Evolutionary conservation across 2,797 vertebrate species (phyloP).

Genomic region (Distichodus sexfasciatus): DNA sequence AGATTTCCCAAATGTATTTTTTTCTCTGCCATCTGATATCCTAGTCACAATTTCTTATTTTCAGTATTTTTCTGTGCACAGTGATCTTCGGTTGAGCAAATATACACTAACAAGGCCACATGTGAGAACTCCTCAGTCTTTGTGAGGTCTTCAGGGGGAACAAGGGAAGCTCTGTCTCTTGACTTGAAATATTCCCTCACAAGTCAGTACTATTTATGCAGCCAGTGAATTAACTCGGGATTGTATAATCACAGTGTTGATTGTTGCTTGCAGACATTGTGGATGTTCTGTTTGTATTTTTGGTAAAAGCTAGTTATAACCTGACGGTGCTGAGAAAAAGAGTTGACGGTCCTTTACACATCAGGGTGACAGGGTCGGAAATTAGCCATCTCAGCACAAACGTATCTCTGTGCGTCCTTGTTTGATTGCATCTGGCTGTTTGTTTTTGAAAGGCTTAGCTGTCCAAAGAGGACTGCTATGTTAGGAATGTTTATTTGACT

Average conservation of each 20-base stretch:
- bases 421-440: neutral
- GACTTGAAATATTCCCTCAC: constrained; percentile 6
- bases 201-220: neutral
- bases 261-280: neutral
- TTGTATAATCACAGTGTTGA: neutral
- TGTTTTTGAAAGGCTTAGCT: neutral
- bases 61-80: neutral
- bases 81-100: constrained; percentile 9
- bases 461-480: constrained; percentile 1
- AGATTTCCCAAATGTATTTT: too few species aligned
- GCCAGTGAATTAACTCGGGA: neutral
- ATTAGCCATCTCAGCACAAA: constrained; percentile 38
- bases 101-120: neutral
- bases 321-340: neutral
- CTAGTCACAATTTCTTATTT: too few species aligned
- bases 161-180: constrained; percentile 4
- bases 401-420: constrained; percentile 22
- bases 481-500: constrained; percentile 16
- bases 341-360: neutral
- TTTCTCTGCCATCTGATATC: neutral
- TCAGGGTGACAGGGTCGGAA: constrained; percentile 19
- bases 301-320: neutral
- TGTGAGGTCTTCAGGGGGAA: neutral
- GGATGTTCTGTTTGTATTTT: constrained; percentile 14
- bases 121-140: constrained; percentile 14